Evolutionary conservation across 2,113 vertebrate genomes (phyloP).

Genomic region (Serilophus lunatus): DNA sequence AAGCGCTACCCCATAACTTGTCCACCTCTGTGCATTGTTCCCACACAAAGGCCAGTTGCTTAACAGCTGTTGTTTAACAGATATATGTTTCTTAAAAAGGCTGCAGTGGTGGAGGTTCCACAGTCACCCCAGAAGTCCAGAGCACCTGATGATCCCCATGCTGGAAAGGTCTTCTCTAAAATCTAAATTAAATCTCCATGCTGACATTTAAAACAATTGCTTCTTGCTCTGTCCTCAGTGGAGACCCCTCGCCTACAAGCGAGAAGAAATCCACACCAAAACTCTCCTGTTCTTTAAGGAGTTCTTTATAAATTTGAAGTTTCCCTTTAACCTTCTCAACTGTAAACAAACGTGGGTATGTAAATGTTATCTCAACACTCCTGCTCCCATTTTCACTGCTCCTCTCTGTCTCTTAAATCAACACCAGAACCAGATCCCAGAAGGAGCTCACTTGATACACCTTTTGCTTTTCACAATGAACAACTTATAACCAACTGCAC

Average conservation of each 20-base stretch:
- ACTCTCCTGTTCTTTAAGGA: neutral
- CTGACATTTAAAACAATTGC: neutral
- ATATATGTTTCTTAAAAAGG: neutral
- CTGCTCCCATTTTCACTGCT: neutral
- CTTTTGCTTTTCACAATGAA: neutral
- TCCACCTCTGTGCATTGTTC: neutral
- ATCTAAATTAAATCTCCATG: neutral
- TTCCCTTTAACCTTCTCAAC: neutral
- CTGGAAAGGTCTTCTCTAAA: neutral
- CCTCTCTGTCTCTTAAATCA: neutral
- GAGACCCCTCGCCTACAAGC: neutral
- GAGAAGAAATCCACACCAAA: neutral
- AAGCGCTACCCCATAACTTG: neutral
- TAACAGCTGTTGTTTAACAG: neutral
- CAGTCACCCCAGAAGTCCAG: neutral
- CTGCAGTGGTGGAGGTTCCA: neutral
- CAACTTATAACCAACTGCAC: neutral
- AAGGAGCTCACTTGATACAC: neutral
- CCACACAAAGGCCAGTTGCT: neutral
- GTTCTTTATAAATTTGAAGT: neutral
- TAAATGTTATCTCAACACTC: neutral
- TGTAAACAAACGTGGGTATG: accelerated
- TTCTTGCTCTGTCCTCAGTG: neutral
- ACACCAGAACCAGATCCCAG: neutral
- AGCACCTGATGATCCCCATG: neutral